Evolutionary conservation across 1,140 invertebrate genomes (phyloP).

Genomic region (Zaprionus ornatus): DNA sequence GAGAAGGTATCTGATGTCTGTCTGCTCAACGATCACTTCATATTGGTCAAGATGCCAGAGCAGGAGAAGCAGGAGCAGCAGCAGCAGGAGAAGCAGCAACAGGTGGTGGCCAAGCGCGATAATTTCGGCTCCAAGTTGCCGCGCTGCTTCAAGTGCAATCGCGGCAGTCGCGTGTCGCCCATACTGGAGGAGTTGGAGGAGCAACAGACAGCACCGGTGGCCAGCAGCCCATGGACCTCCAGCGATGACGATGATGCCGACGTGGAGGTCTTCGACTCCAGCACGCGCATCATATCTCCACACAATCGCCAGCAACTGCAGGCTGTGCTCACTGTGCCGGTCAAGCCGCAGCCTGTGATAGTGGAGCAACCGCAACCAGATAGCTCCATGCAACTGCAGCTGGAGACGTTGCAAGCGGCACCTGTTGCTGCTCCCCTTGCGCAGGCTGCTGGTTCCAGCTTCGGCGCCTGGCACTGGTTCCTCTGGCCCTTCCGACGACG

Average conservation of each 20-base stretch:
- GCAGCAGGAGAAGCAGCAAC: not conserved
- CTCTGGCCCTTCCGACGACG: slow-evolving; percentile 68
- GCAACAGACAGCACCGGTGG: slow-evolving; percentile 1
- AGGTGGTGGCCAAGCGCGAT: not conserved
- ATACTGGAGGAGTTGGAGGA: slow-evolving; percentile 55
- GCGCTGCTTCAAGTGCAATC: slow-evolving; percentile 67
- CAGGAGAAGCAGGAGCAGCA: not conserved
- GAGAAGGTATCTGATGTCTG: slow-evolving; percentile 75
- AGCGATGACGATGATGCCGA: slow-evolving; percentile 5
- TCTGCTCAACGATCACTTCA: slow-evolving; percentile 77
- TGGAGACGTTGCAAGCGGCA: slow-evolving; percentile 50
- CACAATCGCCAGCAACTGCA: slow-evolving; percentile 6
- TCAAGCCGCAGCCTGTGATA: slow-evolving; percentile 35
- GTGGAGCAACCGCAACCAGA: slow-evolving; percentile 47
- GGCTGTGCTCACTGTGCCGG: slow-evolving; percentile 8
- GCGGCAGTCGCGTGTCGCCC: slow-evolving; percentile 62
- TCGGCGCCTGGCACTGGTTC: slow-evolving; percentile 61
- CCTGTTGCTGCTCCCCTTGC: not conserved
- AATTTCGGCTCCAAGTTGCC: slow-evolving; percentile 44
- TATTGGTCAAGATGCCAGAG: slow-evolving; percentile 75
- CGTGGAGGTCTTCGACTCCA: slow-evolving; percentile 47
- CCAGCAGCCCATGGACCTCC: slow-evolving; percentile 8
- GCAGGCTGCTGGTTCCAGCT: slow-evolving; percentile 8
- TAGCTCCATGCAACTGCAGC: slow-evolving; percentile 32
- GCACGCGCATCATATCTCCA: slow-evolving; percentile 26